Evolutionary conservation across 30 jellyfish, hydroid and myxozoan species (phyloP), one percentile per base, ranked within the genome.

Genomic region (Chrysaora quinquecirrha): DNA sequence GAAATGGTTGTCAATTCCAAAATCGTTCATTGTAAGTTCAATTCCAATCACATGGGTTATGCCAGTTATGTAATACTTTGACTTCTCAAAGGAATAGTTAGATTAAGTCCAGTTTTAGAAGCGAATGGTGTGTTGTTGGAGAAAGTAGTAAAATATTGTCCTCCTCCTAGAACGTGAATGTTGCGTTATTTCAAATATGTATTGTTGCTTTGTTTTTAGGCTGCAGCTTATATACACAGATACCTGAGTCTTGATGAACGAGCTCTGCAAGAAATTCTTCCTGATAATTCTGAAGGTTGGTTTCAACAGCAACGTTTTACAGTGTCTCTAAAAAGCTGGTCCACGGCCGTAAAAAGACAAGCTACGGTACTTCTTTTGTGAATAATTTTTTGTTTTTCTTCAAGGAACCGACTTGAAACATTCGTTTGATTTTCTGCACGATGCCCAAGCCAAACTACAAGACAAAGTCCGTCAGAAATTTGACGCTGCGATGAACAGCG

Each of bases 191-290:
- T n/a, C n/a, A n/a, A n/a, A n/a, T n/a, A n/a, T n/a, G n/a, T n/a
- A n/a, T n/a, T n/a, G n/a, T n/a, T n/a, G n/a, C n/a, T 38, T 38
- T 38, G 11, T 38, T 48, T 60, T 62, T 23, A 94, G 99, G 99
- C 99, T 34, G 99, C 99, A 20, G 97, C 97, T 3, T 94, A 73
- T 54, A 94, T 94, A 1, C 97, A 87, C 77, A 86, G 99, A 19
- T 94, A 94, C 49, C 80, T 94, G 88, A 94, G 90, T 64, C 87
- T 94, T 32, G 99, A 94, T 66, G 99, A 94, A 81, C 71, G 99
- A 48, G 99, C 99, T 56, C 67, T 94, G 64, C 80, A 97, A 46
- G 99, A 94, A 35, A 94, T 94, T 46, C 85, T 94, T 30, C 99
- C 99, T 3, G 97, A 70, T 30, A 95, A 94, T 65, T 64, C 97